Conservation (phyloP, 2,113 vertebrate genomes). For the Turnix velox region DNA sequence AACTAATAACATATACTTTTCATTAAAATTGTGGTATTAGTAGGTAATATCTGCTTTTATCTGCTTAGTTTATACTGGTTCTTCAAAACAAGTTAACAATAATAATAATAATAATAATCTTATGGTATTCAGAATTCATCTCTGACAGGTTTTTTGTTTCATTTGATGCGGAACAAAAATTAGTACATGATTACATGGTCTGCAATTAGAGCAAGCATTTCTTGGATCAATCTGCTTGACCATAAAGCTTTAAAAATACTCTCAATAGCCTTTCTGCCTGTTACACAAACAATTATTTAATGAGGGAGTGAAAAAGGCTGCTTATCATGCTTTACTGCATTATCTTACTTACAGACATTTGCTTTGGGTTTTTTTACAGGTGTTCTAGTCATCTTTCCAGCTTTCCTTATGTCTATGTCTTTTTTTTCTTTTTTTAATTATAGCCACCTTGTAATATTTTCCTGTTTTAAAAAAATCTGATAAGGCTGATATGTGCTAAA, state of each 20-base stretch:
- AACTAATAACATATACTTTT: neutral
- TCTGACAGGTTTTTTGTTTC: neutral
- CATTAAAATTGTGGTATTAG: neutral
- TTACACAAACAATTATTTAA: neutral
- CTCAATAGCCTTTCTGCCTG: neutral
- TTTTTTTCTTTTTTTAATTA: neutral
- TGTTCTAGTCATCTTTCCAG: neutral
- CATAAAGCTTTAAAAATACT: neutral
- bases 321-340: neutral
- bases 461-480: neutral
- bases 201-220: neutral
- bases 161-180: neutral
- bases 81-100: neutral
- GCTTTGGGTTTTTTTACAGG: rapidly evolving
- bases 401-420: no score
- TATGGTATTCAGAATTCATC: neutral
- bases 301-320: neutral
- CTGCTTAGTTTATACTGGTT: neutral
- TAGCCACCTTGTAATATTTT: neutral
- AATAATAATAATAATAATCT: no score
- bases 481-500: neutral
- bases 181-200: neutral
- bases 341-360: neutral
- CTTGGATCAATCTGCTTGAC: neutral
- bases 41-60: neutral